These are phyloP conservation scores for Coracias cyanogaster DNA, from an alignment of 2,797 vertebrate species.

Conservation along the genomic window DNA sequence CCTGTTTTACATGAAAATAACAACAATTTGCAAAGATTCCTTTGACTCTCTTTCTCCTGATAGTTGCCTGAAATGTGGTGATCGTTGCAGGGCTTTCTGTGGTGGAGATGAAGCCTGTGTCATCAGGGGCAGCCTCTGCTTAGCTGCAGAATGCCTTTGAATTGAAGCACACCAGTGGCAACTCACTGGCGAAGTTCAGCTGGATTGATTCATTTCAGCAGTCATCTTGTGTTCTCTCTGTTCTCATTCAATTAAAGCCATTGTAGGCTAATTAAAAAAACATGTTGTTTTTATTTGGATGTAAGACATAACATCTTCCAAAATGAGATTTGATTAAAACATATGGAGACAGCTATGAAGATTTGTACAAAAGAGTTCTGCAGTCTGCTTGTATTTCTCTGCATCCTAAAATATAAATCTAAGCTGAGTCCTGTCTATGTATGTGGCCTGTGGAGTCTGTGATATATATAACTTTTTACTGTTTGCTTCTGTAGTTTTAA, in stretches of 20 bases:
- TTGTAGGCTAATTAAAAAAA: slow-evolving; percentile 39
- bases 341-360: neutral
- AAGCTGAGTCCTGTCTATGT: neutral
- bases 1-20: neutral
- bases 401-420: slow-evolving; percentile 4
- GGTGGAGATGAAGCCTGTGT: neutral
- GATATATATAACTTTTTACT: neutral
- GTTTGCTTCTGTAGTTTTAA: neutral
- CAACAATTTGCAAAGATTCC: neutral
- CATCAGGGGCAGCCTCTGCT: neutral
- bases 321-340: slow-evolving; percentile 38
- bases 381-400: neutral
- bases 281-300: neutral
- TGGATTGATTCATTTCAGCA: slow-evolving; percentile 1
- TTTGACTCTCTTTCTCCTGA: neutral
- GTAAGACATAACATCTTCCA: neutral
- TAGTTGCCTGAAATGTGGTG: neutral
- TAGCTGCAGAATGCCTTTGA: neutral
- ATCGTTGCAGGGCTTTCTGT: neutral
- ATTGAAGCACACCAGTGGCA: rapidly evolving
- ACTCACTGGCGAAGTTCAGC: neutral
- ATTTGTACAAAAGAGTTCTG: neutral
- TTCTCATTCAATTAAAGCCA: slow-evolving; percentile 10
- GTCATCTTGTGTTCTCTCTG: neutral
- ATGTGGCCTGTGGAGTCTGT: neutral